Evolutionary conservation across 2,888 invertebrate genomes (phyloP).

Genomic region (Thera britannica): DNA sequence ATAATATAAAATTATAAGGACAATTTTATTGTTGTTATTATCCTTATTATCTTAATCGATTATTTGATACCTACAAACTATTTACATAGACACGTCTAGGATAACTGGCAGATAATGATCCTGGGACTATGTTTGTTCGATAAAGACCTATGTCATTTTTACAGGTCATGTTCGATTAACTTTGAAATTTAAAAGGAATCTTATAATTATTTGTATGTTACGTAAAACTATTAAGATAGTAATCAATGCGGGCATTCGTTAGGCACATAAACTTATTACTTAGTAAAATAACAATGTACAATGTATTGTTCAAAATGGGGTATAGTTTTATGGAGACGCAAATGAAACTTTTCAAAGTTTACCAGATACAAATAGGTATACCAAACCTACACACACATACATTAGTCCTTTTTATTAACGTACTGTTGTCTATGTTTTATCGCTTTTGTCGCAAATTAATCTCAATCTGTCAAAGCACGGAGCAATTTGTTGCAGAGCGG

Average conservation of each 20-base stretch:
- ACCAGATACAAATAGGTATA: too few species aligned
- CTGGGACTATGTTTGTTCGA: too few species aligned
- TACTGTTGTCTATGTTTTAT: slow-evolving; percentile 12
- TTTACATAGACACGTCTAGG: too few species aligned
- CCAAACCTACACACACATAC: too few species aligned
- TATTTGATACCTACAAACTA: too few species aligned
- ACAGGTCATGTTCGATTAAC: not conserved
- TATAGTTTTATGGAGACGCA: too few species aligned
- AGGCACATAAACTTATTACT: too few species aligned
- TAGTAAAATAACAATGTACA: too few species aligned
- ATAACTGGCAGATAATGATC: too few species aligned
- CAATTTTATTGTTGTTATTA: not conserved
- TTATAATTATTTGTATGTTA: not conserved
- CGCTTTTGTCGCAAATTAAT: slow-evolving; percentile 52
- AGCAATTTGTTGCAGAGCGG: slow-evolving; percentile 55
- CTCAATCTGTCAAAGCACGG: slow-evolving; percentile 67
- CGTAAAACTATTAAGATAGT: slow-evolving; percentile 18
- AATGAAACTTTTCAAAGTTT: too few species aligned
- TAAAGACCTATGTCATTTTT: not conserved
- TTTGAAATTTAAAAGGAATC: not conserved
- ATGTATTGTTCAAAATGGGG: too few species aligned
- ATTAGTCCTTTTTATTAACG: not conserved
- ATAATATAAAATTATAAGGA: too few species aligned
- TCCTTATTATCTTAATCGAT: not conserved
- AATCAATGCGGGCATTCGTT: slow-evolving; percentile 24